Conservation (phyloP, 2,888 invertebrate species). For the Aquatica leii region DNA sequence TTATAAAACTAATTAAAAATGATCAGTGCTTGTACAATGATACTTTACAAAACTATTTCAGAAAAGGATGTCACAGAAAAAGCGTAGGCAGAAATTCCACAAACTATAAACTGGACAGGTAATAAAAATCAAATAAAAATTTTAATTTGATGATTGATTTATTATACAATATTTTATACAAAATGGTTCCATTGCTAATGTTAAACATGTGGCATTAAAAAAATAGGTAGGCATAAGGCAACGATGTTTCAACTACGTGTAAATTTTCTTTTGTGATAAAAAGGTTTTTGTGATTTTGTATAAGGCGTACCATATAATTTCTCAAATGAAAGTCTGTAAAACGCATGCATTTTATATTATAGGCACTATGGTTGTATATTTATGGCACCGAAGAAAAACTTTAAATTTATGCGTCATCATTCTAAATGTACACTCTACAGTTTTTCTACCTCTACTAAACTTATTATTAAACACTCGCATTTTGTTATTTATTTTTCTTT, state of each 20-base stretch:
- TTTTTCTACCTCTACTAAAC: not conserved
- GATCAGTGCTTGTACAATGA: constrained; percentile 39
- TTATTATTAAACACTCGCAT: constrained; percentile 4
- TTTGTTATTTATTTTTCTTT: not conserved
- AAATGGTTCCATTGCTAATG: too few relatives aligned
- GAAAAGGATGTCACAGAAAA: constrained; percentile 42
- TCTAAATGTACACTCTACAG: constrained; percentile 15
- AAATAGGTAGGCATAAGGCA: not conserved
- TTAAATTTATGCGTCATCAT: constrained; percentile 12
- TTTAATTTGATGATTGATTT: too few relatives aligned
- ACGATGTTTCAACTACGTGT: not conserved
- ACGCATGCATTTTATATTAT: too few relatives aligned
- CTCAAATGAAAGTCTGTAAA: too few relatives aligned
- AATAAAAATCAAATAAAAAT: constrained; percentile 13
- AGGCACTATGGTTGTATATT: too few relatives aligned
- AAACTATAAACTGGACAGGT: constrained; percentile 49
- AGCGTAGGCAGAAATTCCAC: constrained; percentile 48
- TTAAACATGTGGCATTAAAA: not conserved
- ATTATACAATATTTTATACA: too few relatives aligned
- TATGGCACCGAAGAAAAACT: not conserved
- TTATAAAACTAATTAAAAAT: constrained; percentile 46
- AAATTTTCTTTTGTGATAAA: not conserved
- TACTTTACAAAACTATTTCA: constrained; percentile 32
- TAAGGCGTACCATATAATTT: too few relatives aligned
- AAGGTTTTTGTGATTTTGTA: not conserved